Conservation (phyloP, 2,888 invertebrate genomes). For the Yponomeuta sedellus region DNA sequence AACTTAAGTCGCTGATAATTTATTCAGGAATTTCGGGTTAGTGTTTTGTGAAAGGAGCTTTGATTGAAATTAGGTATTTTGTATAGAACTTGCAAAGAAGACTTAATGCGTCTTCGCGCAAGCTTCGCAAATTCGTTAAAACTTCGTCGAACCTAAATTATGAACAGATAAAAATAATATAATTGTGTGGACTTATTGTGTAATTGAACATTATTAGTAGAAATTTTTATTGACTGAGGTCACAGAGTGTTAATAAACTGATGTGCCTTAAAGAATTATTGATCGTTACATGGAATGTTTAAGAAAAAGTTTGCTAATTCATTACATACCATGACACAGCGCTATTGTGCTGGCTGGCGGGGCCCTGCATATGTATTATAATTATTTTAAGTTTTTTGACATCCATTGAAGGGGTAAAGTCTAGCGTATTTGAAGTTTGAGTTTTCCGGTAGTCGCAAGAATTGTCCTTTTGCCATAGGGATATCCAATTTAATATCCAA, state of each 20-base stretch:
- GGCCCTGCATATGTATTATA: background rate
- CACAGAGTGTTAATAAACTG: background rate
- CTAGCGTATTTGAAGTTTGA: background rate
- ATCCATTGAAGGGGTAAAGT: background rate
- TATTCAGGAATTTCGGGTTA: constrained; percentile 10
- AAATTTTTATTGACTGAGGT: background rate
- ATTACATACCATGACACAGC: background rate
- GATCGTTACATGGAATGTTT: too few species aligned
- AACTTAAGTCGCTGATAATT: constrained; percentile 15
- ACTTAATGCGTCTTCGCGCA: background rate
- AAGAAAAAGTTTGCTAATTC: background rate
- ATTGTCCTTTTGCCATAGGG: background rate
- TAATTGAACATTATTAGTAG: background rate
- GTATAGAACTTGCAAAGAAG: background rate
- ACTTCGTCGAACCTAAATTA: background rate
- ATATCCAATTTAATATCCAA: background rate
- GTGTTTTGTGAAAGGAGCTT: background rate
- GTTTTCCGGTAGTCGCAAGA: background rate
- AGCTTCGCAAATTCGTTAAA: background rate
- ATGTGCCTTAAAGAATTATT: background rate
- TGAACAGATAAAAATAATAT: background rate
- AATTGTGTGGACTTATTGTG: background rate
- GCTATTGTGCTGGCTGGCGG: background rate
- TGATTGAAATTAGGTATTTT: background rate
- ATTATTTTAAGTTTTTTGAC: background rate